Evolutionary conservation across 2,113 vertebrate genomes (phyloP), one percentile per base, ranked within the genome.

Genomic region (Aplodontia rufa): DNA sequence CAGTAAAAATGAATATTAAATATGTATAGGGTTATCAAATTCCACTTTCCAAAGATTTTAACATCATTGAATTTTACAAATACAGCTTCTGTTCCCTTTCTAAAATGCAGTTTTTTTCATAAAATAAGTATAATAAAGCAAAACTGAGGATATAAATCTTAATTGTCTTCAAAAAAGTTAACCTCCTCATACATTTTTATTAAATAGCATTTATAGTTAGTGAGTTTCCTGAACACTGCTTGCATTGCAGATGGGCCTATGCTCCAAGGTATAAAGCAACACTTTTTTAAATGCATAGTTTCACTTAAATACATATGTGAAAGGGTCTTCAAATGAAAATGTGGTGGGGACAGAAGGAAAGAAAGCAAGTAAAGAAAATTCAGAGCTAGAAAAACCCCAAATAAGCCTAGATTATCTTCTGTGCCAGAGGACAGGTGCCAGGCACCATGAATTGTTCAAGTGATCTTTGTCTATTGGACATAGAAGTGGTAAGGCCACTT

Each of bases 151-250:
- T 66, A 92, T 35, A 28, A 79, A 81, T 49, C 26, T 51, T 78
- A 71, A 35, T 30, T 72, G 90, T 94, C 16, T 26, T 93, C 37
- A 45, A 40, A 84, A 90, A 53, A 35, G 14, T 55, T 84, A 93
- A 87, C 30, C 1, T 45, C 28, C 6, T 71, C 47, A 84, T 24
- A 82, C 26, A 7, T 12, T 40, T 79, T 78, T 78, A 16, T 24
- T 93, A 80, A 45, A 5, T 24, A 69, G 1, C 28, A 30, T 55
- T 69, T 79, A 49, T 53, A 28, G 30, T 30, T 42, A 81, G 24
- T 69, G 22, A 89, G 24, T 68, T 88, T 71, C 45, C 9, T 66
- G 24, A 95, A 95, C 93, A 37, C 2, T 58, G 0, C 53, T 91
- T 83, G 7, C 53, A 47, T 11, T 79, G 10, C 13, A 89, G 40